Evolutionary conservation across 2,797 vertebrate species (phyloP).

Genomic region (Myiotriccus ornatus): DNA sequence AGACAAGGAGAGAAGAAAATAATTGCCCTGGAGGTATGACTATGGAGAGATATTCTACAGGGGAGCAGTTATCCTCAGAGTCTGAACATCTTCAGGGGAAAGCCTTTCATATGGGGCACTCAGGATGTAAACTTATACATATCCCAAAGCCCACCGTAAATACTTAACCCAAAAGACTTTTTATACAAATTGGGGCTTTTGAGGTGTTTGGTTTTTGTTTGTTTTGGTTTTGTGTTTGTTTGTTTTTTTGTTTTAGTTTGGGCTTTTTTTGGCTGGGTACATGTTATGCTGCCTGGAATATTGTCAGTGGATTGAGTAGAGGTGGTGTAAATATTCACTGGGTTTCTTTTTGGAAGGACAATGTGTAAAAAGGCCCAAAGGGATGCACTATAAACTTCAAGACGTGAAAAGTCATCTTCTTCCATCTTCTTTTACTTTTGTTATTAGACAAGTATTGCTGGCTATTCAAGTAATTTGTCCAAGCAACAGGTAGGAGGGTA

Average conservation of each 20-base stretch:
- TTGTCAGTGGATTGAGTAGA: background rate
- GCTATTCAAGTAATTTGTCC: background rate
- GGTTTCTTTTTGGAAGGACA: background rate
- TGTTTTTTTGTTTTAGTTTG: background rate
- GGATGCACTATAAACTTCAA: background rate
- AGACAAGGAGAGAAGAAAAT: background rate
- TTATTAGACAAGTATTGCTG: background rate
- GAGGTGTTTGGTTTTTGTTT: fast-evolving
- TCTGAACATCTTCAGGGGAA: background rate
- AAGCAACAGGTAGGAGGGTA: background rate
- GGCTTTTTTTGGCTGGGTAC: background rate
- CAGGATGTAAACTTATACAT: background rate
- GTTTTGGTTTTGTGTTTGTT: background rate
- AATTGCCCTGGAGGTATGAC: background rate
- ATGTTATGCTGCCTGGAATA: background rate
- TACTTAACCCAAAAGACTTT: background rate
- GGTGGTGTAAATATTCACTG: background rate
- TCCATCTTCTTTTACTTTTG: background rate
- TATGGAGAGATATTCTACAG: background rate
- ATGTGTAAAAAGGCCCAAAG: background rate
- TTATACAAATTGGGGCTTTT: background rate
- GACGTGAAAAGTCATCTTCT: background rate
- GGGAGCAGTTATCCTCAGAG: background rate
- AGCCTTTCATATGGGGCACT: background rate
- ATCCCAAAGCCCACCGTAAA: background rate